Evolutionary conservation across 2,797 vertebrate species (phyloP).

Genomic region (Mormyrus proboscirostris): DNA sequence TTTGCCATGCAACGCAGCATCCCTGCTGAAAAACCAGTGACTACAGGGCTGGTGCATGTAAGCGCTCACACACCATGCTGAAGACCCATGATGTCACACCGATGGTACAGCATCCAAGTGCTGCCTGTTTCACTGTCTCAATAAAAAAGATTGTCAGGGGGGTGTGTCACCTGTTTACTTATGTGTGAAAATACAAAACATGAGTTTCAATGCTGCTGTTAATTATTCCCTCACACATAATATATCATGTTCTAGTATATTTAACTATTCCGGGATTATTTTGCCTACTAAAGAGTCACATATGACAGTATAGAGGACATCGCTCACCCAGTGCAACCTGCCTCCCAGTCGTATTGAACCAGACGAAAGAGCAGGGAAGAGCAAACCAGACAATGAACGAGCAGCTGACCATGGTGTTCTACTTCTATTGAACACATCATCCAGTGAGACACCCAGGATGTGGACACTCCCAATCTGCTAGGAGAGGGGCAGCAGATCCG

Average conservation of each 20-base stretch:
- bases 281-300: background rate
- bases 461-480: background rate
- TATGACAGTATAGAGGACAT: background rate
- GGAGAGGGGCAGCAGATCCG: background rate
- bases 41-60: background rate
- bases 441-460: background rate
- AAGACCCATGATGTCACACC: background rate
- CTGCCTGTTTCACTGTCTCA: background rate
- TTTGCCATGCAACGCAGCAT: background rate
- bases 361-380: background rate
- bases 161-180: background rate
- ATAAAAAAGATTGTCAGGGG: background rate
- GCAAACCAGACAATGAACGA: background rate
- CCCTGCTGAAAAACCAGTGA: background rate
- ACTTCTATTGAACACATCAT: background rate
- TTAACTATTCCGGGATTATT: background rate
- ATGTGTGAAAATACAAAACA: background rate
- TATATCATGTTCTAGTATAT: background rate
- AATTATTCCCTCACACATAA: background rate
- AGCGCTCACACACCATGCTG: background rate
- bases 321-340: background rate
- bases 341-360: background rate
- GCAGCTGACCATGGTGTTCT: background rate
- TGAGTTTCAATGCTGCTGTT: background rate
- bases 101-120: background rate